Evolutionary conservation across 2,888 invertebrate species (phyloP).

Genomic region (Protodeltote pygarga): DNA sequence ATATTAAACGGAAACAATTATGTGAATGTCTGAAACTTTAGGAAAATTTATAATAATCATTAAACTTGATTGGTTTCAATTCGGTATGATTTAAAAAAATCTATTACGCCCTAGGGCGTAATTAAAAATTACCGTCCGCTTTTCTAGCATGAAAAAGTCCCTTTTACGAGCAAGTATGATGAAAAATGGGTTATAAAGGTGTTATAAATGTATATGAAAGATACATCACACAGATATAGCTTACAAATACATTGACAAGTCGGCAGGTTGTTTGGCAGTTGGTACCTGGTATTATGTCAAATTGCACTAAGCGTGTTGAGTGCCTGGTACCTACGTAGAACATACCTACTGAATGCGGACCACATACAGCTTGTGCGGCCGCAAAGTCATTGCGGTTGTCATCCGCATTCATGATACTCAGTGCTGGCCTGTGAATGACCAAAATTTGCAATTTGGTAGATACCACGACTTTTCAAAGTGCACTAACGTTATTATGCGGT

Average conservation of each 20-base stretch:
- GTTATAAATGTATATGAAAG: neutral
- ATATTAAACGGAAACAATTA: too few relatives aligned
- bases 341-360: conserved; percentile 30
- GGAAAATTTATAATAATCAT: too few relatives aligned
- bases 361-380: conserved; percentile 42
- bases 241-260: conserved; percentile 9
- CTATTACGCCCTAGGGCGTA: too few relatives aligned
- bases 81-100: too few relatives aligned
- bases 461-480: conserved; percentile 38
- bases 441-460: conserved; percentile 46
- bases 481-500: conserved; percentile 35
- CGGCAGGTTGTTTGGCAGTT: conserved; percentile 2
- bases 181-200: too few relatives aligned
- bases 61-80: too few relatives aligned
- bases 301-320: conserved; percentile 13
- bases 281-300: conserved; percentile 6
- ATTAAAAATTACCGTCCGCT: too few relatives aligned
- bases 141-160: too few relatives aligned
- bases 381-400: conserved; percentile 54
- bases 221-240: neutral
- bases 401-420: conserved; percentile 52
- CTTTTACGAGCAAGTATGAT: too few relatives aligned
- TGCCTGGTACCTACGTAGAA: conserved; percentile 15
- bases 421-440: conserved; percentile 32
- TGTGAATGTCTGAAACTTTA: too few relatives aligned